Percentiles rank a stretch among this genome's conserved stretches.
phyloP scores from a whole-genome alignment of 2,888 invertebrate genomes.

The Actias luna region DNA sequence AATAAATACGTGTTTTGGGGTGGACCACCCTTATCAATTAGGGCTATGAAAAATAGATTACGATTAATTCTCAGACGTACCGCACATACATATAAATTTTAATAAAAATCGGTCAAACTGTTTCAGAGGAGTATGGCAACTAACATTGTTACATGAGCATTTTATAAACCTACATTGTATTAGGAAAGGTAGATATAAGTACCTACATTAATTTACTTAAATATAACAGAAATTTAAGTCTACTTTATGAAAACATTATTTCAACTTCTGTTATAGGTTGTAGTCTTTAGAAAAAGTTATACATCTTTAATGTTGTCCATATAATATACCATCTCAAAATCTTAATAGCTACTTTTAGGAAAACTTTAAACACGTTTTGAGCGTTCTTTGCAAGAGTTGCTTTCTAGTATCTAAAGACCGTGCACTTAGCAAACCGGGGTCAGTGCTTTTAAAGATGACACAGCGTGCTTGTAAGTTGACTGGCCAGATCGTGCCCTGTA shows the following conservation, averaged over 20 bases:
- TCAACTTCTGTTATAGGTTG: not conserved
- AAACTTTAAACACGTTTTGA: constrained; percentile 15
- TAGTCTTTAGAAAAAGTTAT: not conserved
- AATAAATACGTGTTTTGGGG: no score
- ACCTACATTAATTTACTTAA: no score
- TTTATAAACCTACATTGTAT: no score
- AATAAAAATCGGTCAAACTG: no score
- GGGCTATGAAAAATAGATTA: no score
- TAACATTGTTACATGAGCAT: no score
- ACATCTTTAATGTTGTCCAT: not conserved
- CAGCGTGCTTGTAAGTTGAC: constrained; percentile 8
- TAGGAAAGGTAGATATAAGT: no score
- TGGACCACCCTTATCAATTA: no score
- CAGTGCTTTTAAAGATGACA: constrained; percentile 9
- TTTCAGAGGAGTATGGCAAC: no score
- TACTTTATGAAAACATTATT: not conserved
- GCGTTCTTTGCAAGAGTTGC: constrained; percentile 19
- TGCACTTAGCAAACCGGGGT: constrained; percentile 11
- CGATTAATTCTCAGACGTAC: no score
- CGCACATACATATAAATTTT: no score
- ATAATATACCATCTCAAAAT: not conserved
- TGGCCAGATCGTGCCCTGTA: constrained; percentile 34
- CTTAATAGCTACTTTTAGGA: not conserved
- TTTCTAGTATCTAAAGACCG: constrained; percentile 19
- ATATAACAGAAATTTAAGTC: not conserved